Evolutionary conservation across 2,888 invertebrate genomes (phyloP).

Genomic region (Caenorhabditis afra): DNA sequence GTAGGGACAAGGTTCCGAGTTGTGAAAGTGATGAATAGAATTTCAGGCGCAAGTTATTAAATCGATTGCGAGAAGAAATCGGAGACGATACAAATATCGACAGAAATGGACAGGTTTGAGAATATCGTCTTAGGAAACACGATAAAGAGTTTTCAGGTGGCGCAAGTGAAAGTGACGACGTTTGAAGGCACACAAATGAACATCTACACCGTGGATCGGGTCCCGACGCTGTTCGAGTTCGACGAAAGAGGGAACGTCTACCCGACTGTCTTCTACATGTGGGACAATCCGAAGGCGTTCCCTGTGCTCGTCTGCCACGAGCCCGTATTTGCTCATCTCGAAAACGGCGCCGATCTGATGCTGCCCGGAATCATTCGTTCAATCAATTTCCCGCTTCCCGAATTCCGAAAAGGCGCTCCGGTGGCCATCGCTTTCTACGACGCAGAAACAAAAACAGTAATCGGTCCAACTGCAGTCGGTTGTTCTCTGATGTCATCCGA

Average conservation of each 20-base stretch:
- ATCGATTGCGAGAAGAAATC: conserved; percentile 48
- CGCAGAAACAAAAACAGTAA: conserved; percentile 34
- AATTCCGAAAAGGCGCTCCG: conserved; percentile 63
- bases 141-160: conserved; percentile 59
- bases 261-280: conserved; percentile 69
- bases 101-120: conserved; percentile 46
- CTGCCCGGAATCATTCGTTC: conserved; percentile 70
- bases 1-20: conserved; percentile 53
- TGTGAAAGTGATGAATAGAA: not conserved
- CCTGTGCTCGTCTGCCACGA: conserved; percentile 72
- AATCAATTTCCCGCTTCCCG: conserved; percentile 57
- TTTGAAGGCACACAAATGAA: conserved; percentile 63
- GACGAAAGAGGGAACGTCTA: conserved; percentile 61
- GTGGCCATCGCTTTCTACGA: conserved; percentile 66
- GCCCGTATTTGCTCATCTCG: conserved; percentile 68
- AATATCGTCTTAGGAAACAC: not conserved
- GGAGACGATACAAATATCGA: conserved; percentile 44
- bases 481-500: conserved; percentile 71
- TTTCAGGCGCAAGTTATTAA: conserved; percentile 58
- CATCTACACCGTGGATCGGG: conserved; percentile 72
- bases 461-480: conserved; percentile 76
- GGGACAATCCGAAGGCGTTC: conserved; percentile 65
- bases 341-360: conserved; percentile 79
- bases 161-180: conserved; percentile 64
- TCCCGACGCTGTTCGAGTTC: conserved; percentile 75